A percentile compares a stretch with the other conserved stretches of the same genome.
These are phyloP conservation scores for Morphnarchus princeps DNA, from an alignment of 2,113 vertebrate genomes.

Conservation along the genomic window DNA sequence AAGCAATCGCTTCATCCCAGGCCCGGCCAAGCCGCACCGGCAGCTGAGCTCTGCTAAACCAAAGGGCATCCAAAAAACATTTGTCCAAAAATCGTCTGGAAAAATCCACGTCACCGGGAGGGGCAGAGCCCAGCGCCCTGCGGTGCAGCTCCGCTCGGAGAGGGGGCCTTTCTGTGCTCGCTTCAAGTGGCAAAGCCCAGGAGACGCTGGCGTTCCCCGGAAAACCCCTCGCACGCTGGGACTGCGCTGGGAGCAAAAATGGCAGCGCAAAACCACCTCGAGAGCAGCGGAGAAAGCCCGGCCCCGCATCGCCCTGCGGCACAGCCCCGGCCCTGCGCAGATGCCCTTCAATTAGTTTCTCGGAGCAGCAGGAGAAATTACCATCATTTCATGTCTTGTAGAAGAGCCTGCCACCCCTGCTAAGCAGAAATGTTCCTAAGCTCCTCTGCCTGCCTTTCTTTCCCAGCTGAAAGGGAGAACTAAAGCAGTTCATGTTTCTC, in stretches of 20 bases:
- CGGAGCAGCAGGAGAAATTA: neutral
- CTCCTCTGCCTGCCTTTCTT: constrained; percentile 1
- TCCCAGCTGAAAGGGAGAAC: neutral
- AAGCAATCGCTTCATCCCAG: fast-evolving
- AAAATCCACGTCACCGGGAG: fast-evolving
- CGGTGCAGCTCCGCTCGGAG: fast-evolving
- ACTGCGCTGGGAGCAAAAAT: neutral
- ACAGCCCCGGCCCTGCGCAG: neutral
- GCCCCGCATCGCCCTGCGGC: neutral
- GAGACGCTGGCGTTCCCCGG: neutral
- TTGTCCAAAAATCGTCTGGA: no score
- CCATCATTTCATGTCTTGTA: neutral
- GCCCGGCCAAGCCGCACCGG: fast-evolving
- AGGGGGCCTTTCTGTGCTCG: fast-evolving
- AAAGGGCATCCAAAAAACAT: neutral
- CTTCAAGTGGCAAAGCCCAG: neutral
- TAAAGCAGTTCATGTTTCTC: constrained; percentile 57
- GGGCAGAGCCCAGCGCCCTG: fast-evolving
- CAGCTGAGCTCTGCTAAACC: neutral
- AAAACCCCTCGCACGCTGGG: neutral
- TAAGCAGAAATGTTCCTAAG: constrained; percentile 2
- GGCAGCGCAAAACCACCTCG: neutral
- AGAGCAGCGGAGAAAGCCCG: neutral
- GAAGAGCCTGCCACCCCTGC: constrained; percentile 27
- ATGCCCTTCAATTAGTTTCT: neutral